These are phyloP conservation scores for Prunella strophiata DNA, from an alignment of 2,797 vertebrate species.

Conservation along the genomic window DNA sequence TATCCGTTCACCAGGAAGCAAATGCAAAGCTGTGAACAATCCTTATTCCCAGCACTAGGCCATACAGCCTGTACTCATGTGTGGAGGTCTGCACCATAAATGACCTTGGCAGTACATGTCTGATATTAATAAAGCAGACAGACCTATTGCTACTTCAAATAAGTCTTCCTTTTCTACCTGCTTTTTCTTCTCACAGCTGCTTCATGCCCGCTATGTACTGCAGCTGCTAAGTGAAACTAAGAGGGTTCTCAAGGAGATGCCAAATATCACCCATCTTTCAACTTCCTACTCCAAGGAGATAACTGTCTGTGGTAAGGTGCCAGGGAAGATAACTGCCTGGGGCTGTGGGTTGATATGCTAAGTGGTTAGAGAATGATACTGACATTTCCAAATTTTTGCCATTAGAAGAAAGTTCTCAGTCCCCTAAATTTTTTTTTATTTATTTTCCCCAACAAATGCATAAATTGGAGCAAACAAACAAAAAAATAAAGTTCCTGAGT, in stretches of 20 bases:
- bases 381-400: not conserved
- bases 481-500: conserved; percentile 51
- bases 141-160: not conserved
- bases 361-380: not conserved
- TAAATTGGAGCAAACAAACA: conserved; percentile 24
- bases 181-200: conserved; percentile 75
- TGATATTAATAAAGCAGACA: not conserved
- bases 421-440: not conserved
- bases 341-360: not conserved
- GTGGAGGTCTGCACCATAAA: not conserved
- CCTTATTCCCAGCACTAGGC: not conserved
- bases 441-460: not conserved
- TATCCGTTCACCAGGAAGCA: not conserved
- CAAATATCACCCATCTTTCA: conserved; percentile 87
- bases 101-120: not conserved
- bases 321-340: not conserved
- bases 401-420: not conserved
- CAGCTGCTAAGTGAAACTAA: conserved; percentile 90
- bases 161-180: not conserved
- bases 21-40: not conserved
- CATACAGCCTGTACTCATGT: not conserved
- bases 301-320: conserved; percentile 90
- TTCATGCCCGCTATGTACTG: conserved; percentile 91
- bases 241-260: conserved; percentile 89
- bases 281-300: conserved; percentile 90